These are phyloP conservation scores for Eolophus roseicapilla DNA, from an alignment of 2,113 vertebrate species.

Conservation along the genomic window DNA sequence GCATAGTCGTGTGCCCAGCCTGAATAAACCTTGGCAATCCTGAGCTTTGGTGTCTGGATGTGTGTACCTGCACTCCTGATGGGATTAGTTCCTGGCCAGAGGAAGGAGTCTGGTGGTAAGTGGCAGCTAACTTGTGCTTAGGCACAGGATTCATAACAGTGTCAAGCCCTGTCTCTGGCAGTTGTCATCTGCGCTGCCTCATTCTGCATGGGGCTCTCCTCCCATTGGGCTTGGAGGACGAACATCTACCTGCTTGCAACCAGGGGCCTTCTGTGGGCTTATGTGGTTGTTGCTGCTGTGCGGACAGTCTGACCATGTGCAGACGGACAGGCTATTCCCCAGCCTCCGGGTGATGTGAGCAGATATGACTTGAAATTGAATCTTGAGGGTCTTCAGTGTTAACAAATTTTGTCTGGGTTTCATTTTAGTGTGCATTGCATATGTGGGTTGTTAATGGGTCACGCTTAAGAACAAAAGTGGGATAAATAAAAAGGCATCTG, in stretches of 20 bases:
- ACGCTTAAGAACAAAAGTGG: neutral
- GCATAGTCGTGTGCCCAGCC: accelerated
- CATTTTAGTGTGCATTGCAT: neutral
- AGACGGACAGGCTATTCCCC: accelerated
- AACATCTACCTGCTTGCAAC: accelerated
- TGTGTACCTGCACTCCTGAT: too few relatives aligned
- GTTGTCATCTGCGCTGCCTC: neutral
- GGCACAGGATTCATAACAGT: neutral
- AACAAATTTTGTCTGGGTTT: neutral
- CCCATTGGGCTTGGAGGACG: neutral
- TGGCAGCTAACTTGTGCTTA: neutral
- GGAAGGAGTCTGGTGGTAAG: neutral
- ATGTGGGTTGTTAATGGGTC: neutral
- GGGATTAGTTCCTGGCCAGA: neutral
- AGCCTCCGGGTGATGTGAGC: accelerated
- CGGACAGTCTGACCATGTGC: neutral
- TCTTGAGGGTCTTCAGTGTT: neutral
- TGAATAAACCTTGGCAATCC: neutral
- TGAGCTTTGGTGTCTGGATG: neutral
- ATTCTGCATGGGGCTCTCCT: neutral
- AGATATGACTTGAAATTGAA: neutral
- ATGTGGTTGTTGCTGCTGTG: neutral
- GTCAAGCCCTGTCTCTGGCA: too few relatives aligned
- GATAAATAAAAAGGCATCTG: neutral
- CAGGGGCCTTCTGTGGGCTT: neutral